Percentiles rank a stretch among this genome's conserved stretches.
Conservation (phyloP, 2,888 invertebrate species). For the Ochropleura leucogaster region DNA sequence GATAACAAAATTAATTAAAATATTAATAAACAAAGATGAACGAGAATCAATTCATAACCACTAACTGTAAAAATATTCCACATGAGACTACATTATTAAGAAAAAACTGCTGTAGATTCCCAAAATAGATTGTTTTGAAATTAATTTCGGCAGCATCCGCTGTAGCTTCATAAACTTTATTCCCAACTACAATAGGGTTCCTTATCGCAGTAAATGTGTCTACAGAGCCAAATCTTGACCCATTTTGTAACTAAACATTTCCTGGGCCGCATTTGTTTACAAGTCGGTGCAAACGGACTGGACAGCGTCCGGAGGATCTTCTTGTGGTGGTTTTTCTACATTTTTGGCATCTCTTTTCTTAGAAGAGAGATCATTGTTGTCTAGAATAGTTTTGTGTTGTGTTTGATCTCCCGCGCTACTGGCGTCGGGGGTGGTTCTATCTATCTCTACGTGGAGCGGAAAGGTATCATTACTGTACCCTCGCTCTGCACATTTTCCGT, state of each 20-base stretch:
- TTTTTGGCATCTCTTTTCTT: constrained; percentile 67
- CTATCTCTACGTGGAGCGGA: constrained; percentile 70
- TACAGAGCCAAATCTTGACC: constrained; percentile 68
- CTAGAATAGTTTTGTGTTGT: constrained; percentile 76
- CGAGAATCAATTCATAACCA: not conserved
- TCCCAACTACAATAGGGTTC: constrained; percentile 23
- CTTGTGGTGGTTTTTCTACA: constrained; percentile 71
- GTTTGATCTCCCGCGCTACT: constrained; percentile 66
- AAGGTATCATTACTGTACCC: constrained; percentile 85
- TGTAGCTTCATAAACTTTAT: constrained; percentile 39
- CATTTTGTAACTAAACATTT: constrained; percentile 75
- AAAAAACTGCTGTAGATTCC: constrained; percentile 33
- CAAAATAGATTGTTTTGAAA: constrained; percentile 59
- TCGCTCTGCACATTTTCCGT: constrained; percentile 68
- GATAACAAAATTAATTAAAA: constrained; percentile 3
- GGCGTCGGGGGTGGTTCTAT: constrained; percentile 65
- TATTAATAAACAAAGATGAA: constrained; percentile 8
- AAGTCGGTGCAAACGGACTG: constrained; percentile 84
- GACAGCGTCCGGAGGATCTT: constrained; percentile 74
- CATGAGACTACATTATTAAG: constrained; percentile 17
- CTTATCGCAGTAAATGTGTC: constrained; percentile 74
- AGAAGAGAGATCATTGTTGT: constrained; percentile 76
- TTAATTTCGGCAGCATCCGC: constrained; percentile 35
- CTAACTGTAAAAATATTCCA: constrained; percentile 1
- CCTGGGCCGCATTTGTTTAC: constrained; percentile 84